Evolutionary conservation across 2,797 vertebrate genomes (phyloP).

Genomic region (Silurus aristotelis): DNA sequence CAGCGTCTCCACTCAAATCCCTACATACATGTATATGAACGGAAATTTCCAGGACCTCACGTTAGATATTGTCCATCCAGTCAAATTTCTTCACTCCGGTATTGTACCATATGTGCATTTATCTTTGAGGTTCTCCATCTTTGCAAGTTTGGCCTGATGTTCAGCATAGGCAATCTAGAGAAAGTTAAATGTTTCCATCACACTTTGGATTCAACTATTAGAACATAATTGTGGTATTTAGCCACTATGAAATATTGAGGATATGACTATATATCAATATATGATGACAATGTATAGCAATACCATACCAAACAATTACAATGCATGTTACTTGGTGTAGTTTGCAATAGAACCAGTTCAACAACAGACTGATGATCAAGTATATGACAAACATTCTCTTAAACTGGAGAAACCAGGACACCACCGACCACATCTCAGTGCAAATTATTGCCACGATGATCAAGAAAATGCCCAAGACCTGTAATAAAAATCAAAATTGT

Average conservation of each 20-base stretch:
- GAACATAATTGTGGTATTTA: background rate
- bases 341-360: constrained; percentile 89
- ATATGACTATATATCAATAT: no score
- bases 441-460: constrained; percentile 73
- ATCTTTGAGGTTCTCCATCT: constrained; percentile 72
- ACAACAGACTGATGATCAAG: constrained; percentile 85
- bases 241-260: no score
- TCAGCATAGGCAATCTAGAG: constrained; percentile 86
- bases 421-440: constrained; percentile 80
- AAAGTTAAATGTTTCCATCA: background rate
- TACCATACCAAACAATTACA: no score
- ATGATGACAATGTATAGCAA: no score
- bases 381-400: constrained; percentile 77
- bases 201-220: background rate
- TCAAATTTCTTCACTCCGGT: constrained; percentile 76
- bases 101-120: no score
- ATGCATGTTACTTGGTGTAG: background rate
- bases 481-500: constrained; percentile 6
- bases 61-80: constrained; percentile 82
- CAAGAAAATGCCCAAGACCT: constrained; percentile 62
- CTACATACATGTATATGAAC: no score
- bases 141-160: constrained; percentile 83
- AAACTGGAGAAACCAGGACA: constrained; percentile 85
- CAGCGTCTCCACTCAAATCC: background rate
- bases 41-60: constrained; percentile 61